A percentile compares a stretch with the other conserved stretches of the same genome.
phyloP scores from a whole-genome alignment of 2,888 invertebrate species.

The Trachelus troglodyta region DNA sequence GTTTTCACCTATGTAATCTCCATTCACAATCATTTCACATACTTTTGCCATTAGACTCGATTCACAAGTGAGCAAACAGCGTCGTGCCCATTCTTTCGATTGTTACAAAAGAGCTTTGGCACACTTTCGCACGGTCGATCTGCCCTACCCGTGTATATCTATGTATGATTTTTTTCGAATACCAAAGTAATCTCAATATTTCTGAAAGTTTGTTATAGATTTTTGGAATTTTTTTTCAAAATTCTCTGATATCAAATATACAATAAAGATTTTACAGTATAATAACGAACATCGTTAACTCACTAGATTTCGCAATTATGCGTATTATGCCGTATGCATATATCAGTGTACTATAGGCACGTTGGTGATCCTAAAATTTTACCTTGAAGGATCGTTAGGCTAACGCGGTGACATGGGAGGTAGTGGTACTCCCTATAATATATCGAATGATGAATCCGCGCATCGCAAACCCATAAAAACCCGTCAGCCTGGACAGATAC shows the following conservation, averaged over 20 bases:
- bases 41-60: slow-evolving; percentile 63
- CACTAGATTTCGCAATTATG: not conserved
- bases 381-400: slow-evolving; percentile 52
- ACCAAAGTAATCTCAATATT: too few relatives aligned
- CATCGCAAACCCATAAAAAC: slow-evolving; percentile 65
- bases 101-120: not conserved
- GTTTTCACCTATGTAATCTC: slow-evolving; percentile 61
- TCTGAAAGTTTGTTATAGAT: not conserved
- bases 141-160: not conserved
- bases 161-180: not conserved
- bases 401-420: slow-evolving; percentile 54
- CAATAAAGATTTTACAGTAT: not conserved
- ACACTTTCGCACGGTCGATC: not conserved
- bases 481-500: slow-evolving; percentile 63
- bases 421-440: slow-evolving; percentile 48
- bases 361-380: slow-evolving; percentile 39
- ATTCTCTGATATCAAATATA: too few relatives aligned
- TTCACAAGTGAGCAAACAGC: slow-evolving; percentile 61
- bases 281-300: not conserved
- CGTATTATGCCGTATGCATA: not conserved
- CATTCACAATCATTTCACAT: slow-evolving; percentile 63
- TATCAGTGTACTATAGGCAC: not conserved
- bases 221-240: too few relatives aligned
- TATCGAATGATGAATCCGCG: slow-evolving; percentile 64
- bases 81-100: slow-evolving; percentile 19